Evolutionary conservation across 2,113 vertebrate species (phyloP).

Genomic region (Albula goreensis): DNA sequence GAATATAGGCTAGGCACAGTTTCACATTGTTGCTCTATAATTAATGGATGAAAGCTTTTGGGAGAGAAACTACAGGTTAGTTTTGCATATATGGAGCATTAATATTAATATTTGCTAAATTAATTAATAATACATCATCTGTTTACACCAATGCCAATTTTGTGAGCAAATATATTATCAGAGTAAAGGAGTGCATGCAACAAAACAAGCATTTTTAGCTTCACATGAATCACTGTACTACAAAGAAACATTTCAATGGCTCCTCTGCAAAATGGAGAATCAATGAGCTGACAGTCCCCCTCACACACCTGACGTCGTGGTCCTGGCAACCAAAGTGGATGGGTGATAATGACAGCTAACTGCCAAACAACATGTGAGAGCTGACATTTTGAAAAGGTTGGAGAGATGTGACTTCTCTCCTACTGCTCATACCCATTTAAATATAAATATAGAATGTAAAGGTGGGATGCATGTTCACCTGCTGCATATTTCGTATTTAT

Average conservation of each 20-base stretch:
- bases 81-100: too few relatives aligned
- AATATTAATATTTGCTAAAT: too few relatives aligned
- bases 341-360: neutral
- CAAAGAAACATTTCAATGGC: neutral
- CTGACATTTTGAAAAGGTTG: neutral
- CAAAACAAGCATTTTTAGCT: neutral
- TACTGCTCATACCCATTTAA: too few relatives aligned
- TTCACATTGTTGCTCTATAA: neutral
- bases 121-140: too few relatives aligned
- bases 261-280: neutral
- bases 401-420: too few relatives aligned
- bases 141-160: too few relatives aligned
- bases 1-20: neutral
- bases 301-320: neutral
- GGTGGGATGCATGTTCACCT: too few relatives aligned
- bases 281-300: neutral
- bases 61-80: too few relatives aligned
- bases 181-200: neutral
- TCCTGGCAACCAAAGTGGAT: neutral
- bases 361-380: neutral
- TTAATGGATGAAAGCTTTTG: too few relatives aligned
- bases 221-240: neutral
- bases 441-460: too few relatives aligned
- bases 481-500: too few relatives aligned
- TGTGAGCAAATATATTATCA: neutral